A percentile compares a stretch with the other conserved stretches of the same genome.
Conservation (phyloP, 2,888 invertebrate species). For the Apamea epomidion region DNA sequence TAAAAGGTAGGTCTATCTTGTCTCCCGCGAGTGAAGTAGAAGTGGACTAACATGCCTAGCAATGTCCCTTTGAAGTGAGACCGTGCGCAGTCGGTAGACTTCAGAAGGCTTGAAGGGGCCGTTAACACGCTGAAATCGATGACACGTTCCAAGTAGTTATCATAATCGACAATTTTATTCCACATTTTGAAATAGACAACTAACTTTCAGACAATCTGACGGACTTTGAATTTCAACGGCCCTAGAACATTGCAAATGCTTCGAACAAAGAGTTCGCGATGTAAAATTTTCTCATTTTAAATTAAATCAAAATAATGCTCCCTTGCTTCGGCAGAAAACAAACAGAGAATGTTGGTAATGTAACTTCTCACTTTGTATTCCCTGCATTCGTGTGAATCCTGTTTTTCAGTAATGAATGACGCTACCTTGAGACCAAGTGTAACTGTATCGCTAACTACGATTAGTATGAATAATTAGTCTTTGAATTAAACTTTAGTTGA, state of each 20-base stretch:
- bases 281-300: conserved; percentile 1
- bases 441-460: background rate
- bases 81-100: background rate
- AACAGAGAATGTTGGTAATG: background rate
- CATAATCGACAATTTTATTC: background rate
- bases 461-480: background rate
- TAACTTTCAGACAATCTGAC: background rate
- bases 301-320: background rate
- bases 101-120: background rate
- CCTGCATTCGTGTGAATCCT: background rate
- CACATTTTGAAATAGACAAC: background rate
- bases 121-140: background rate
- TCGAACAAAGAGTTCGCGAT: background rate
- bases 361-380: conserved; percentile 9
- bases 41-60: conserved; percentile 11
- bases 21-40: conserved; percentile 3
- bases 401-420: conserved; percentile 17
- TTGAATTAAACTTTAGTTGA: background rate
- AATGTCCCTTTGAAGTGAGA: background rate
- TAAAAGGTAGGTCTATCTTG: background rate
- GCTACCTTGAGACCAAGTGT: conserved; percentile 6
- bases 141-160: background rate
- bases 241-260: background rate
- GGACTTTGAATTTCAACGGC: background rate
- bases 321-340: background rate